Percentiles rank a stretch among this genome's conserved stretches.
phyloP scores from a whole-genome alignment of 37 sponge, comb jelly and placozoan genomes.

The Mnemiopsis leidyi region DNA sequence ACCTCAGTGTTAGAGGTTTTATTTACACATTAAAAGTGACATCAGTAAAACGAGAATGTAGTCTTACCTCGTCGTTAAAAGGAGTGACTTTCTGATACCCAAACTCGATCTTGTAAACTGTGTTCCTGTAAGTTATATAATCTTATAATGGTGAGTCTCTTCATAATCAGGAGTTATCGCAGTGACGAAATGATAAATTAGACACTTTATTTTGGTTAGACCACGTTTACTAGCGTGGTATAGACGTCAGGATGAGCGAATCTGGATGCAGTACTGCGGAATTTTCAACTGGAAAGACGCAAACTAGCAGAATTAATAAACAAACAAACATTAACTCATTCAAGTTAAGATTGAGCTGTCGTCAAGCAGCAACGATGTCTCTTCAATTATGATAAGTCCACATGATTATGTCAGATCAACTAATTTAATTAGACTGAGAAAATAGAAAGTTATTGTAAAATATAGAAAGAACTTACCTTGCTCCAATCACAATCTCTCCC shows the following conservation, averaged over 20 bases:
- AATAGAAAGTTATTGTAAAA: neutral
- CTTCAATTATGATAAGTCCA: neutral
- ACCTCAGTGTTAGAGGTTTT: no score
- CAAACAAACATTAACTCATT: neutral
- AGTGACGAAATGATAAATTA: neutral
- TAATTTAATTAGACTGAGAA: neutral
- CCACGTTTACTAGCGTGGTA: neutral
- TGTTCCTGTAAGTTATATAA: neutral
- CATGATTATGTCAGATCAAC: neutral
- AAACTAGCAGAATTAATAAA: neutral
- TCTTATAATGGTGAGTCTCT: neutral
- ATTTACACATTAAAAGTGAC: no score
- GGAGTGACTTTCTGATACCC: neutral
- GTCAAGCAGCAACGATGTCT: no score
- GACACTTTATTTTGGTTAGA: neutral
- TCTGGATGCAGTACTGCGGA: neutral
- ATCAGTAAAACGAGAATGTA: neutral
- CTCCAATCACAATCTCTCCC: conserved; percentile 27
- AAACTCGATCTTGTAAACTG: conserved; percentile 15
- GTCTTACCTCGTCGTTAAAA: conserved; percentile 35
- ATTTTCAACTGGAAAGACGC: neutral
- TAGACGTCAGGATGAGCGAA: neutral
- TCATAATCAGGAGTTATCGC: neutral
- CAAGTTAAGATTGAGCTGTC: neutral
- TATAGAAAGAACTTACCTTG: conserved; percentile 18